Conservation (phyloP, 2,888 invertebrate species). For the Parasteatoda lunata region DNA sequence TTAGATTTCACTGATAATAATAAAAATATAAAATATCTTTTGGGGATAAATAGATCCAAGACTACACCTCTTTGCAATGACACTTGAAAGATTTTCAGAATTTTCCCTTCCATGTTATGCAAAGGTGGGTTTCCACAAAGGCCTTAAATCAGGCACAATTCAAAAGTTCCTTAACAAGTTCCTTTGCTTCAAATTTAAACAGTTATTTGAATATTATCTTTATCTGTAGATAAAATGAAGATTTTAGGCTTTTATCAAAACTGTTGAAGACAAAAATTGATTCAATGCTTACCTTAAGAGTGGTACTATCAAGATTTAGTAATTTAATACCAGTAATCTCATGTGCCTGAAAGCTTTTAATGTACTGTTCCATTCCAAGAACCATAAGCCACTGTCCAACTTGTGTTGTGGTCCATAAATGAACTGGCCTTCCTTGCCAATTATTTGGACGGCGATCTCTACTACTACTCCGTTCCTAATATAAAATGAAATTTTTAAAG, state of each 20-base stretch:
- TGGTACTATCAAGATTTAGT: conserved; percentile 90
- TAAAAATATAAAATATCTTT: too few species aligned
- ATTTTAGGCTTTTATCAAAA: too few species aligned
- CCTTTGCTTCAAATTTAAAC: neutral
- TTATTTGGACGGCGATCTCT: conserved; percentile 73
- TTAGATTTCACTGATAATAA: too few species aligned
- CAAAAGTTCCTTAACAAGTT: too few species aligned
- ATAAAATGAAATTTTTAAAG: neutral
- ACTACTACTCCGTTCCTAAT: conserved; percentile 63
- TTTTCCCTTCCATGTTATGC: too few species aligned
- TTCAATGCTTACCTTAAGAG: conserved; percentile 82
- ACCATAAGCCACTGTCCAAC: conserved; percentile 94
- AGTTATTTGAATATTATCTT: neutral
- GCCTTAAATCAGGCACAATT: too few species aligned
- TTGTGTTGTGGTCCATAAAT: conserved; percentile 87
- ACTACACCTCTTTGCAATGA: too few species aligned
- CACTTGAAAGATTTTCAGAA: too few species aligned
- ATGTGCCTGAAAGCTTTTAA: conserved; percentile 89
- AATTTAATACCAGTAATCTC: conserved; percentile 91
- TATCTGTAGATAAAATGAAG: conserved; percentile 7
- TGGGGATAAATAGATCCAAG: too few species aligned
- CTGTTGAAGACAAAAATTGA: too few species aligned
- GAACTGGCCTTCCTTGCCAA: conserved; percentile 82
- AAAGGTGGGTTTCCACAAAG: too few species aligned
- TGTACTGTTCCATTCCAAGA: conserved; percentile 87